Evolutionary conservation across 2,888 invertebrate genomes (phyloP).

Genomic region (Lithophane socia): DNA sequence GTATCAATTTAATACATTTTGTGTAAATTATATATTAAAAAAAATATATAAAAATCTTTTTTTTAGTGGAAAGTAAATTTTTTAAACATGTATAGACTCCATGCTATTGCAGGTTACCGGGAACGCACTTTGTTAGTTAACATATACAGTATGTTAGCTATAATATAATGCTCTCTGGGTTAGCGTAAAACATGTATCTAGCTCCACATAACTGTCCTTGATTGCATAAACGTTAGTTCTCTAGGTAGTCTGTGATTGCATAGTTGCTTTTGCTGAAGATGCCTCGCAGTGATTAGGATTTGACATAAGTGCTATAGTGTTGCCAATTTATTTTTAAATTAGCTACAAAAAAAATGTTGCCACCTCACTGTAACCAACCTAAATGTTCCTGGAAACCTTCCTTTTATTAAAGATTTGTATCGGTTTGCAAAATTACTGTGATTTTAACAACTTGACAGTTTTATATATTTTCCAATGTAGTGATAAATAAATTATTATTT

Average conservation of each 20-base stretch:
- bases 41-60: too few species aligned
- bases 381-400: conserved; percentile 32
- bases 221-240: too few species aligned
- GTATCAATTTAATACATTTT: too few species aligned
- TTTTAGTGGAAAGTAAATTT: too few species aligned
- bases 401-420: conserved; percentile 36
- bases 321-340: conserved; percentile 22
- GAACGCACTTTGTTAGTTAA: too few species aligned
- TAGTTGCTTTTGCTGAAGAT: not conserved
- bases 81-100: too few species aligned
- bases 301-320: not conserved
- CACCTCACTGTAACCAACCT: not conserved
- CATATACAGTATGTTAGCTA: too few species aligned
- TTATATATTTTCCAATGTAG: conserved; percentile 75
- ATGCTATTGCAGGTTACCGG: too few species aligned
- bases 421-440: conserved; percentile 72
- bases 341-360: conserved; percentile 13
- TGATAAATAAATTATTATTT: conserved; percentile 74
- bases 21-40: too few species aligned
- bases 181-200: not conserved
- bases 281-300: not conserved
- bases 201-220: not conserved
- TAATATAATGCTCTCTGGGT: too few species aligned
- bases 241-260: too few species aligned
- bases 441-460: conserved; percentile 72